Conservation (phyloP, 2,113 vertebrate species). For the Sphaerodactylus townsendi region DNA sequence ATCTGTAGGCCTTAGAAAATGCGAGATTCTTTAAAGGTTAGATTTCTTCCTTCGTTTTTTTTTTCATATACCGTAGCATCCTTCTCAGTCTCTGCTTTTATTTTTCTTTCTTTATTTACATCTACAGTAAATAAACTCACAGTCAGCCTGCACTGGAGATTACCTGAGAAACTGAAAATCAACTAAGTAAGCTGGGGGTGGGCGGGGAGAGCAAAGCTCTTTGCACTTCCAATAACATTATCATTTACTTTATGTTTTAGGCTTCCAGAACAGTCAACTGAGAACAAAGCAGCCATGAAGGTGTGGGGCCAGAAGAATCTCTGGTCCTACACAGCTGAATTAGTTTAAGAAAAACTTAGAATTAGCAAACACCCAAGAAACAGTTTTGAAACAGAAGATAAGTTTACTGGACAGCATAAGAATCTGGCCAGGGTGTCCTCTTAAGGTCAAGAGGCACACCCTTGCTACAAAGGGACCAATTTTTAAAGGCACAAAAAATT, state of each 20-base stretch:
- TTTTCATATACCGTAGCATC: not conserved
- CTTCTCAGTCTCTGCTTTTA: conserved; percentile 1
- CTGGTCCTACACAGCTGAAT: too few species aligned
- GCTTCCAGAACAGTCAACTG: not conserved
- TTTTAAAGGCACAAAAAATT: too few species aligned
- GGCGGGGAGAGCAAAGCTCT: not conserved
- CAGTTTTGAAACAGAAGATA: too few species aligned
- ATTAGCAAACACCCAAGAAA: too few species aligned
- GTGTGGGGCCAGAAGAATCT: too few species aligned
- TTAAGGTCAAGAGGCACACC: too few species aligned
- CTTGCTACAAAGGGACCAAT: too few species aligned
- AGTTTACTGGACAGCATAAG: too few species aligned
- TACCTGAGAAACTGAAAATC: not conserved
- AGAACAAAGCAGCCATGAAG: not conserved
- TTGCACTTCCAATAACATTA: not conserved
- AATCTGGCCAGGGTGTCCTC: too few species aligned
- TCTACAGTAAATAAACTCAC: not conserved
- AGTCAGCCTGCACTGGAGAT: not conserved
- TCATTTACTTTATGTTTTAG: not conserved
- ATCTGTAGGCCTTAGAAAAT: not conserved
- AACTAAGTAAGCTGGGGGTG: conserved; percentile 13
- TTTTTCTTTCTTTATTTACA: not conserved
- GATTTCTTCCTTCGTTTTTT: not conserved
- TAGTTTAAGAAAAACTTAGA: too few species aligned
- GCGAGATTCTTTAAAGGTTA: not conserved